Conservation (phyloP, 1,140 invertebrate genomes). For the Zaprionus ornatus region DNA sequence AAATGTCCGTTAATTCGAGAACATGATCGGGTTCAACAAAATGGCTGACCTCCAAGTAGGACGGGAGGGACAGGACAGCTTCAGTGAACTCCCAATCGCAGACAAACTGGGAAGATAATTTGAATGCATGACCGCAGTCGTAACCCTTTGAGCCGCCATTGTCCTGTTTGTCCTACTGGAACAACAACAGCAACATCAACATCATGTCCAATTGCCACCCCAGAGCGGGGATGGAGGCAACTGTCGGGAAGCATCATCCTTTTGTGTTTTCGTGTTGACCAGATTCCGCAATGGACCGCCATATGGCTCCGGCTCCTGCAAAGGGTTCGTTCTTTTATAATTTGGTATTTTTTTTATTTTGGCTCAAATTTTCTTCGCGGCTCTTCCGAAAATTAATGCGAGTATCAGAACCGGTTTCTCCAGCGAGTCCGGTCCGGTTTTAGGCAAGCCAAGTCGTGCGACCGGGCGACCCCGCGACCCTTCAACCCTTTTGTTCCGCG, state of each 20-base stretch:
- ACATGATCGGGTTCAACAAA: conserved; percentile 63
- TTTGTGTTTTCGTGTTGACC: conserved; percentile 66
- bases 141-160: conserved; percentile 73
- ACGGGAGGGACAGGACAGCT: conserved; percentile 3
- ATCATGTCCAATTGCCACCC: conserved; percentile 53
- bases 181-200: conserved; percentile 24
- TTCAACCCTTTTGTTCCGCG: conserved; percentile 73
- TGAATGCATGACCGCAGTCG: conserved; percentile 75
- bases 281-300: conserved; percentile 71
- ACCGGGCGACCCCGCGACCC: conserved; percentile 49
- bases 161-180: conserved; percentile 39
- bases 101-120: conserved; percentile 68
- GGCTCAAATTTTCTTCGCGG: conserved; percentile 73
- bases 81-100: conserved; percentile 20
- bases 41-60: conserved; percentile 66
- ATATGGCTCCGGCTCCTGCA: conserved; percentile 58
- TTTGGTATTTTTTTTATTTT: conserved; percentile 45
- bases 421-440: conserved; percentile 73
- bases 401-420: conserved; percentile 77
- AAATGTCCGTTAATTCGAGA: conserved; percentile 78
- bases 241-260: conserved; percentile 46
- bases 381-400: conserved; percentile 69
- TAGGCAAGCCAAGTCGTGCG: conserved; percentile 39
- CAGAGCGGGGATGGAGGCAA: conserved; percentile 20
- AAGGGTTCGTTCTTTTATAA: conserved; percentile 63